Evolutionary conservation across 2,888 invertebrate species (phyloP), one percentile per base, ranked within the genome.

Genomic region (Epistrophe grossulariae): DNA sequence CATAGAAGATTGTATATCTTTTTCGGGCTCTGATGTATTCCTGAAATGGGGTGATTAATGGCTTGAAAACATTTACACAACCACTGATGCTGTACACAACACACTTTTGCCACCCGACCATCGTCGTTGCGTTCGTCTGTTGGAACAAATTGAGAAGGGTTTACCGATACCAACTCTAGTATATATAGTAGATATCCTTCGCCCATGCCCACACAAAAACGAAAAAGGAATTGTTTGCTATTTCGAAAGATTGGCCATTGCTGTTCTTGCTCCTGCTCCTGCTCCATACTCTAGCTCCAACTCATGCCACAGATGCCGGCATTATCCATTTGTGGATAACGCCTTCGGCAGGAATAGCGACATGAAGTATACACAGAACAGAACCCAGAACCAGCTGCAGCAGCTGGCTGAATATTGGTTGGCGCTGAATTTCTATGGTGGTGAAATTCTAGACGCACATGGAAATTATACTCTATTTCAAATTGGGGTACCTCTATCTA

Each of bases 21-120:
- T 78, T 74, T 55, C 55, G 70, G 3, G 70, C 64, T 79, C 88
- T 88, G 88, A 92, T 92, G 91, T 92, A 92, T 92, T 92, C 91
- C 91, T 91, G 92, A 91, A 92, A 92, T 91, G 92, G 91, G 91
- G 91, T 92, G 92, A 92, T 92, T 92, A 92, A 92, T 92, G 92
- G 92, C 91, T 92, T 90, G 91, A 92, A 91, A 91, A 91, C 91
- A 91, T 92, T 91, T 92, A 90, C 91, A 92, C 91, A 91, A 90
- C 90, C 91, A 84, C 87, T 87, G 87, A 87, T 83, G 79, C 83
- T 87, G 79, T 76, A 57, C 45, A 82, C 57, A 78, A 71, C 84
- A 78, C 79, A 87, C 78, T 81, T 81, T 70, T 78, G 77, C 68
- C 72, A 24, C 74, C 40, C 79, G 76, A 66, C 76, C 87, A 64